Conservation (phyloP, 2,888 invertebrate species). For the Epirrhoe alternata region DNA sequence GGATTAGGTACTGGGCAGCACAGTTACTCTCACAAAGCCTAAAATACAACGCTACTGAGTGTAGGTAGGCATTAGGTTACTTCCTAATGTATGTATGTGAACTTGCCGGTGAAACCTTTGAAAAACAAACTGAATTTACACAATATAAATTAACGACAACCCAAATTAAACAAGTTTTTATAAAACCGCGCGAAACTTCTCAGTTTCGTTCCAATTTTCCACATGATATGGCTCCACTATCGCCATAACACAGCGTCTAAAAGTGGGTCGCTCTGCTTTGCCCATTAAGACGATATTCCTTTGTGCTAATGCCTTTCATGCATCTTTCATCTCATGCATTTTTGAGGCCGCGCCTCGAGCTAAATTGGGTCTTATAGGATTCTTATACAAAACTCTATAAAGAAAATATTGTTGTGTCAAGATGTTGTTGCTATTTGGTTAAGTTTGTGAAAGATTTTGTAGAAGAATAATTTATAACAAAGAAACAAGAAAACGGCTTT, state of each 20-base stretch:
- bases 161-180: slow-evolving; percentile 8
- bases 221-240: slow-evolving; percentile 41
- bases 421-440: slow-evolving; percentile 18
- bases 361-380: slow-evolving; percentile 44
- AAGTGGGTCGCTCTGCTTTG: slow-evolving; percentile 45
- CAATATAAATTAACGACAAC: not conserved
- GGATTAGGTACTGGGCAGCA: too few relatives aligned
- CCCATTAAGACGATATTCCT: slow-evolving; percentile 46
- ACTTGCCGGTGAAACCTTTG: not conserved
- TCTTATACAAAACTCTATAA: slow-evolving; percentile 28
- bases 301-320: slow-evolving; percentile 47
- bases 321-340: slow-evolving; percentile 49
- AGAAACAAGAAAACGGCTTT: too few relatives aligned
- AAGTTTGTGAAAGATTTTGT: not conserved
- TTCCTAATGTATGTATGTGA: too few relatives aligned
- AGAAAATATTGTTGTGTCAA: slow-evolving; percentile 21
- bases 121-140: not conserved
- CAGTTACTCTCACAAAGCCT: too few relatives aligned
- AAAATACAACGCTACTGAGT: too few relatives aligned
- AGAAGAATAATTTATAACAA: too few relatives aligned
- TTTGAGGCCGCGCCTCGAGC: slow-evolving; percentile 39
- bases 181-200: slow-evolving; percentile 13
- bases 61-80: too few relatives aligned
- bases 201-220: slow-evolving; percentile 38
- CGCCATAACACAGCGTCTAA: slow-evolving; percentile 37